These are phyloP conservation scores for Canis aureus DNA, from an alignment of 2,113 vertebrate species.

Conservation along the genomic window DNA sequence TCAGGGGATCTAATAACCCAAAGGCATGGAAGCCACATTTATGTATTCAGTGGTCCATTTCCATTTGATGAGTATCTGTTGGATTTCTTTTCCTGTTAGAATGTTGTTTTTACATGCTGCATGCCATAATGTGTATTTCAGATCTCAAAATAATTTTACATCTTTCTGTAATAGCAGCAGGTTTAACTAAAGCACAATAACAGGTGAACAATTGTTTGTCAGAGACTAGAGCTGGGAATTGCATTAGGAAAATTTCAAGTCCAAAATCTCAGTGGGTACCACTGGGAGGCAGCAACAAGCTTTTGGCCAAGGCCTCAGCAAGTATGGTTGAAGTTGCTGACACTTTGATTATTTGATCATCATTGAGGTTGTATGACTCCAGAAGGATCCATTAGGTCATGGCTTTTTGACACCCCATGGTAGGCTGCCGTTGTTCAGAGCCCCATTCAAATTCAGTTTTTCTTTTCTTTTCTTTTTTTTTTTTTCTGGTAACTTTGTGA, in stretches of 20 bases:
- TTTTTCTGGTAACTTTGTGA: background rate
- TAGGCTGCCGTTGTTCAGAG: background rate
- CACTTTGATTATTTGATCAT: background rate
- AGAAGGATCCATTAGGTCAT: background rate
- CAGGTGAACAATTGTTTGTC: background rate
- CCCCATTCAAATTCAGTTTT: background rate
- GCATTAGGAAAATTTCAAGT: background rate
- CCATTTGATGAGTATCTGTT: background rate
- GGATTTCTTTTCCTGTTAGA: background rate
- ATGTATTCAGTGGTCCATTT: background rate
- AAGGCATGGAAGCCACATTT: background rate
- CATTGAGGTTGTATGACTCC: background rate
- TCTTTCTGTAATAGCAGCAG: background rate
- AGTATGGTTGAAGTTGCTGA: background rate
- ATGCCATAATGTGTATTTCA: background rate
- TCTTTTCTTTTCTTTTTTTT: background rate
- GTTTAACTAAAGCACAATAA: background rate
- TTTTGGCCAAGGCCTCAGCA: background rate
- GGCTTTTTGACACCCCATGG: background rate
- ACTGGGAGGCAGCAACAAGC: background rate
- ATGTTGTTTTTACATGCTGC: background rate
- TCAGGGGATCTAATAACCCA: background rate
- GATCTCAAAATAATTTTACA: background rate
- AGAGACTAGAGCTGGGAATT: background rate
- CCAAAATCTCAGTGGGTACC: background rate